These are phyloP conservation scores for Crossocerus cetratus DNA, from an alignment of 2,888 invertebrate species.

Conservation along the genomic window DNA sequence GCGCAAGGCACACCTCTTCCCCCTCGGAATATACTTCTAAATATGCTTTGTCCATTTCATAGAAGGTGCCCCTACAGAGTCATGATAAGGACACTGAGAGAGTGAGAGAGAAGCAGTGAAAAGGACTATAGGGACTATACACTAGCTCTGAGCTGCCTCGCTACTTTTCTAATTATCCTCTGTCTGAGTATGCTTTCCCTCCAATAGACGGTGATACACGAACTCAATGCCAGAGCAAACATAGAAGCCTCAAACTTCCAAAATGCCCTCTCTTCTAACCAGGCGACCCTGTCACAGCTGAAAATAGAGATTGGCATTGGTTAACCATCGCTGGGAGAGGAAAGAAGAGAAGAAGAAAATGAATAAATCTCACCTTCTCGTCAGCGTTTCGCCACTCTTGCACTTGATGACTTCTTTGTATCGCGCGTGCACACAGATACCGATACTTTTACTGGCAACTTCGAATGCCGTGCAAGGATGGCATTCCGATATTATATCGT, in stretches of 20 bases:
- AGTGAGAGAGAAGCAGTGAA: background rate
- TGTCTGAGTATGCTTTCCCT: conserved; percentile 72
- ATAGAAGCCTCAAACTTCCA: conserved; percentile 89
- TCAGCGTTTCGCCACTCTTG: conserved; percentile 88
- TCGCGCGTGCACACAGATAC: conserved; percentile 89
- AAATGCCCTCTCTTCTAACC: conserved; percentile 90
- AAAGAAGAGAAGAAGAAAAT: too few relatives aligned
- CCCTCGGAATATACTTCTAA: conserved; percentile 65
- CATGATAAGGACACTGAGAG: too few relatives aligned
- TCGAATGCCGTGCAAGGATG: conserved; percentile 93
- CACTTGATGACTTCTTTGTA: conserved; percentile 91
- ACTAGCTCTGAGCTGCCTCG: conserved; percentile 70
- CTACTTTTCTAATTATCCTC: conserved; percentile 72
- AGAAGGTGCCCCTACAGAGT: conserved; percentile 6
- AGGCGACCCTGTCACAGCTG: conserved; percentile 91
- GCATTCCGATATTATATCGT: conserved; percentile 85
- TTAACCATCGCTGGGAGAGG: too few relatives aligned
- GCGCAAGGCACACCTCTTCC: conserved; percentile 70
- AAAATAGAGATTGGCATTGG: conserved; percentile 63
- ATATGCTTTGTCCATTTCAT: conserved; percentile 67
- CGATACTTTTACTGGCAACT: conserved; percentile 88
- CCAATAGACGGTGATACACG: conserved; percentile 76
- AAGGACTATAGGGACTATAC: conserved; percentile 38
- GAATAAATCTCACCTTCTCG: conserved; percentile 81
- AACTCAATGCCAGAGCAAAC: conserved; percentile 82